These are phyloP conservation scores for Cassiopea andromeda DNA, from an alignment of 30 jellyfish, hydroid and myxozoan genomes.

Conservation along the genomic window DNA sequence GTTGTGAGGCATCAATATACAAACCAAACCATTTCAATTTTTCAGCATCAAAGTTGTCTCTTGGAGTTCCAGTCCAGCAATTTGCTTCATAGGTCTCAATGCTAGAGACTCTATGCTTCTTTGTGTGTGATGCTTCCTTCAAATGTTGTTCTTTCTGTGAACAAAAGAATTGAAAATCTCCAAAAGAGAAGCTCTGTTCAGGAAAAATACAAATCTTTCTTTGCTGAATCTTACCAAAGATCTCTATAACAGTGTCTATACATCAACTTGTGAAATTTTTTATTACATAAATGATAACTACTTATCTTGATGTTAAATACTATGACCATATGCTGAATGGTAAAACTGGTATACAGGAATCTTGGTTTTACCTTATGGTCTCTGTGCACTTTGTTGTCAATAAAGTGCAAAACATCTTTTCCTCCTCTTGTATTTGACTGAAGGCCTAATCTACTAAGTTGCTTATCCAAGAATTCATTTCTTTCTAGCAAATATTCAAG, in stretches of 20 bases:
- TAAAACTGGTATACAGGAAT: not conserved
- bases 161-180: not conserved
- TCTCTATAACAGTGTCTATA: no score
- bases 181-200: no score
- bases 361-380: constrained; percentile 12
- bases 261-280: no score
- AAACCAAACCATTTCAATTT: not conserved
- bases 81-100: not conserved
- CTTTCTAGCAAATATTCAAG: constrained; percentile 49
- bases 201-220: no score
- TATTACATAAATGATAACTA: no score
- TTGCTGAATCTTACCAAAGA: no score
- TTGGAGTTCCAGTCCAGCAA: not conserved
- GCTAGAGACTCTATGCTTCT: not conserved
- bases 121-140: not conserved
- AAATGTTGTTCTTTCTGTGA: not conserved
- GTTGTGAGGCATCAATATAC: not conserved
- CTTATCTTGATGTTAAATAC: no score
- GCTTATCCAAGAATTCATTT: constrained; percentile 67
- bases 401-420: constrained; percentile 19
- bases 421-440: constrained; percentile 34
- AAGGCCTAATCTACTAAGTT: constrained; percentile 68
- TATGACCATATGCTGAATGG: no score
- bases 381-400: constrained; percentile 15
- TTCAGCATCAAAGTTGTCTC: not conserved